phyloP scores from a whole-genome alignment of 2,797 vertebrate genomes.

The Chlorospingus semifuscus region DNA sequence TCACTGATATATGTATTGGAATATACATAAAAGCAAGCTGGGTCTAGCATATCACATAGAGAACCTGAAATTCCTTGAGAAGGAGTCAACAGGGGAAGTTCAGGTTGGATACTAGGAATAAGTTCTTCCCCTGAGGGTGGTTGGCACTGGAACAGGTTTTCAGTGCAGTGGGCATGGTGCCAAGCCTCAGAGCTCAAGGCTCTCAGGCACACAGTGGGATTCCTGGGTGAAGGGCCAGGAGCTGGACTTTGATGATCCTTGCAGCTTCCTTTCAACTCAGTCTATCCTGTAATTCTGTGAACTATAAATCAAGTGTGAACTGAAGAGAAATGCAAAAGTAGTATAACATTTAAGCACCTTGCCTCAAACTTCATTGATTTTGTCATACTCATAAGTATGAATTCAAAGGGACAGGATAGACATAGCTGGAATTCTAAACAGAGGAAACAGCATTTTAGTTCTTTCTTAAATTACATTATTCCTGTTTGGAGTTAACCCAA shows the following conservation, averaged over 20 bases:
- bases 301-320: neutral
- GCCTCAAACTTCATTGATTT: neutral
- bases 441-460: neutral
- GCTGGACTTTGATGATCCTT: neutral
- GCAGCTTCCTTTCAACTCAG: neutral
- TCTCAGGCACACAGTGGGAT: accelerated
- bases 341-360: neutral
- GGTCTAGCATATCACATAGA: neutral
- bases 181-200: neutral
- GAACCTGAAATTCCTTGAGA: neutral
- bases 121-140: neutral
- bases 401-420: neutral
- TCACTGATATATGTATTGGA: neutral
- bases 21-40: neutral
- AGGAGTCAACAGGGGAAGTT: neutral
- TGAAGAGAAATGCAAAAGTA: neutral
- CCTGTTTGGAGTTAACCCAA: neutral
- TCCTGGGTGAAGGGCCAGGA: neutral
- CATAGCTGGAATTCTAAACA: neutral
- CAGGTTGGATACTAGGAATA: neutral
- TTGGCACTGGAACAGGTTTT: neutral
- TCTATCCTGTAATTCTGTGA: neutral
- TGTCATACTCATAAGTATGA: neutral
- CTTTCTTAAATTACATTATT: neutral
- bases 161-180: neutral